Evolutionary conservation across 2,888 invertebrate species (phyloP), one percentile per base, ranked within the genome.

Genomic region (Drosophila putrida): DNA sequence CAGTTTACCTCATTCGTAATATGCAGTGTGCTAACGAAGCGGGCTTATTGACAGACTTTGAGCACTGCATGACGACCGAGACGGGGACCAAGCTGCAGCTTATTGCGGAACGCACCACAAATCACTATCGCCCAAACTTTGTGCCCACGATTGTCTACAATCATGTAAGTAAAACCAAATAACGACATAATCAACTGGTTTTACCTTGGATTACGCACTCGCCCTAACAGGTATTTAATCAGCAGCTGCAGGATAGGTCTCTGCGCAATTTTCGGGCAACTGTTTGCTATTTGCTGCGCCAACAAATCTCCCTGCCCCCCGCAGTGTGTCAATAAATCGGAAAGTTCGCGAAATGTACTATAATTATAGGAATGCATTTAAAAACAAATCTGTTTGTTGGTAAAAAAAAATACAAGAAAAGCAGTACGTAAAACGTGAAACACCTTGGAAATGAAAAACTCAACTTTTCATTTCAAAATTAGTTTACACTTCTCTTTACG

Each of bases 131-230:
- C 15, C 93, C 93, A 25, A 90, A 79, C 69, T 94, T 94, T 89
- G 91, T 94, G 35, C 94, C 94, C 44, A 94, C 94, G 1, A 92
- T 94, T 54, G 77, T 94, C 39, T 94, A 93, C 78, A 92, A 94
- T 81, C 92, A 91, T 71, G 94, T 94, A 91, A 92, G 92, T 88
- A 49, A 9, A 13, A 33, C 20, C 15, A 11, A 13, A 13, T 6
- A 36, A n/a, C 8, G 13, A 20, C 44, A 38, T 15, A 6, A 27
- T 41, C 49, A 77, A 81, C 78, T 82, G 75, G 79, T 82, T 83
- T 80, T 35, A 55, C 43, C 33, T 65, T 35, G 43, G 33, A 41
- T 57, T 57, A 63, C 62, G 39, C 69, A 64, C 33, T 58, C 46
- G 41, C 50, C 64, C 44, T 70, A 71, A 71, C 80, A 93, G 93